Percentiles rank a stretch among this genome's conserved stretches.
Conservation (phyloP, 2,797 vertebrate genomes). For the Sylvilagus floridanus region DNA sequence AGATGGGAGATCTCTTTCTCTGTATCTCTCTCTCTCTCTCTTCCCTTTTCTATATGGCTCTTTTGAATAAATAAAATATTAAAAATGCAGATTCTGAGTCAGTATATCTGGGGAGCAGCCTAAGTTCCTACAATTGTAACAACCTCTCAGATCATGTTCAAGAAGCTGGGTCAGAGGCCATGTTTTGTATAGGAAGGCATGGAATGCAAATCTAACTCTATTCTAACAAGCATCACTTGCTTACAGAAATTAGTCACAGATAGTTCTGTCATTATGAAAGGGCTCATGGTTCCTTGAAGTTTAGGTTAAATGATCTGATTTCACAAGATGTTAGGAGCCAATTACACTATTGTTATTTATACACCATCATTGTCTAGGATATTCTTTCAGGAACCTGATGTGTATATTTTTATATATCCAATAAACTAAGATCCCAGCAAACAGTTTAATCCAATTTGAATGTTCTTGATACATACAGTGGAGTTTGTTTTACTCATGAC, state of each 20-base stretch:
- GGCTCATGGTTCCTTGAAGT: neutral
- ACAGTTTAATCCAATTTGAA: constrained; percentile 52
- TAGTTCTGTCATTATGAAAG: neutral
- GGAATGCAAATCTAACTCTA: neutral
- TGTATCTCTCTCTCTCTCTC: no score
- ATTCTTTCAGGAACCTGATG: neutral
- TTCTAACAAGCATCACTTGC: constrained; percentile 19
- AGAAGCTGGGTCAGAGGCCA: neutral
- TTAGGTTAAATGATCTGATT: constrained; percentile 22
- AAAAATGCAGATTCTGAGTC: neutral
- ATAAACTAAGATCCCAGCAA: neutral
- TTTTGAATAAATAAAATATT: neutral
- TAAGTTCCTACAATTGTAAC: neutral
- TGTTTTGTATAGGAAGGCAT: neutral
- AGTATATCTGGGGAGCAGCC: neutral
- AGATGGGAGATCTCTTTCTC: no score
- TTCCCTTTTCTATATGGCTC: no score
- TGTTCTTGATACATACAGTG: neutral
- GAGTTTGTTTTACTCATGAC: constrained; percentile 31
- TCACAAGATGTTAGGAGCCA: neutral
- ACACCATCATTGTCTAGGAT: neutral
- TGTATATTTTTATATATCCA: constrained; percentile 41
- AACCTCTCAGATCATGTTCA: neutral
- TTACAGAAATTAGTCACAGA: constrained; percentile 37
- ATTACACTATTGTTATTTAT: neutral